These are phyloP conservation scores for Pyrochroa serraticornis DNA, from an alignment of 2,888 invertebrate genomes.

Conservation along the genomic window DNA sequence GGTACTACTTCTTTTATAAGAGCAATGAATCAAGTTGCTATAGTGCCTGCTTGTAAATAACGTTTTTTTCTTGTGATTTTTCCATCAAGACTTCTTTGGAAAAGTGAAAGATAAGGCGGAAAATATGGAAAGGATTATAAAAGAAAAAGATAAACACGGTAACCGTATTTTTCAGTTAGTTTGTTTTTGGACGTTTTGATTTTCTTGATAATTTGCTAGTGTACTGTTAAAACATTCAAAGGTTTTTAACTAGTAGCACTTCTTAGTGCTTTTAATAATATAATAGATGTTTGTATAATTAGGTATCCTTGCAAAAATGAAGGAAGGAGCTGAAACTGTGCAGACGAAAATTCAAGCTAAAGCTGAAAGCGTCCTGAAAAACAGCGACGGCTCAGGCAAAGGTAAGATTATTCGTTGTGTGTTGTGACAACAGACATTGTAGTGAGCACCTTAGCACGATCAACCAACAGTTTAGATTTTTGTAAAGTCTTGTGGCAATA, in stretches of 20 bases:
- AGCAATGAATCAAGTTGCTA: neutral
- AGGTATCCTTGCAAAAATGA: constrained; percentile 94
- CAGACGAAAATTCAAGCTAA: constrained; percentile 93
- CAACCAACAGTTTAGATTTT: too few species aligned
- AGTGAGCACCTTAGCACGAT: too few species aligned
- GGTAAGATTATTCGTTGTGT: constrained; percentile 57
- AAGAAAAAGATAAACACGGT: constrained; percentile 94
- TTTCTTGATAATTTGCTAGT: constrained; percentile 12
- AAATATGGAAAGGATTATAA: constrained; percentile 88
- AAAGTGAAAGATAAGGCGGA: constrained; percentile 96
- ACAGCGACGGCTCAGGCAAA: constrained; percentile 64
- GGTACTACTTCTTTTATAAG: neutral
- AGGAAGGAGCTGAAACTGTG: constrained; percentile 94
- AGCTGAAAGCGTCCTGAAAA: constrained; percentile 82
- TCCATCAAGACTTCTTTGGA: constrained; percentile 83
- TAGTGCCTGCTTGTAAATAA: neutral
- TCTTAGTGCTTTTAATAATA: constrained; percentile 3
- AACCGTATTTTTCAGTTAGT: constrained; percentile 36
- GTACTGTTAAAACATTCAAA: constrained; percentile 7
- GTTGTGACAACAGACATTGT: neutral
- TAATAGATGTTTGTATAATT: constrained; percentile 30
- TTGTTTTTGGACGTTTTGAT: constrained; percentile 12
- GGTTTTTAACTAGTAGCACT: constrained; percentile 9
- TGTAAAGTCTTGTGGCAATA: too few species aligned
- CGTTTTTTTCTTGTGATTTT: constrained; percentile 21